Conservation (phyloP, 2,797 vertebrate species). For the Gobio occitaniae region DNA sequence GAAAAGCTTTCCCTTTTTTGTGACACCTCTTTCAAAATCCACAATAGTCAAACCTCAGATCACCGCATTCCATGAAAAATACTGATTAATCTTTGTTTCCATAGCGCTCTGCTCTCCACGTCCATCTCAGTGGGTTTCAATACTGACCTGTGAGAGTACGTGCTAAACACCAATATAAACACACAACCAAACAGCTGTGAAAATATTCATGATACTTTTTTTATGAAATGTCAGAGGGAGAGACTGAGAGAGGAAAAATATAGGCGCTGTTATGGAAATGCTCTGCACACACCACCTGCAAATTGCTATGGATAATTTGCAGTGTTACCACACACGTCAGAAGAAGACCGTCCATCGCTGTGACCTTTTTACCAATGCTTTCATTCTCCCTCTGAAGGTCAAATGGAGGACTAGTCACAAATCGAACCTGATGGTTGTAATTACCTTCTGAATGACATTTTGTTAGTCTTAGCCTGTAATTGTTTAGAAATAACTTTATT, state of each 20-base stretch:
- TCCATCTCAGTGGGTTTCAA: conserved; percentile 36
- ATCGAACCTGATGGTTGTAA: conserved; percentile 65
- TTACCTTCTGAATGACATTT: conserved; percentile 65
- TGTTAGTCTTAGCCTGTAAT: conserved; percentile 68
- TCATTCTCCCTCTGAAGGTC: conserved; percentile 61
- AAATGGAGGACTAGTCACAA: conserved; percentile 50
- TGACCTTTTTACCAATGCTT: conserved; percentile 74
- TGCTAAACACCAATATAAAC: conserved; percentile 50
- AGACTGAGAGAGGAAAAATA: conserved; percentile 27
- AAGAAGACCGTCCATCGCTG: conserved; percentile 67
- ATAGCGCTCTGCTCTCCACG: background rate
- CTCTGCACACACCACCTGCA: conserved; percentile 16
- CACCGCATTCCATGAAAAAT: conserved; percentile 12
- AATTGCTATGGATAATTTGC: conserved; percentile 45
- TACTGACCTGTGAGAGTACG: conserved; percentile 18
- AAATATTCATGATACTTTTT: conserved; percentile 59
- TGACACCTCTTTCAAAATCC: background rate
- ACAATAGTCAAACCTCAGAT: conserved; percentile 1
- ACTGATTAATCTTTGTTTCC: conserved; percentile 34
- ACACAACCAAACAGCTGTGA: conserved; percentile 58
- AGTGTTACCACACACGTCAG: conserved; percentile 52
- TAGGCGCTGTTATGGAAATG: conserved; percentile 31
- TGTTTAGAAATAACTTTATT: conserved; percentile 69
- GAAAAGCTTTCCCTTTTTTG: background rate
- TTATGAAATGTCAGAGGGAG: conserved; percentile 61